Percentiles rank a stretch among this genome's conserved stretches.
Evolutionary conservation across 2,888 invertebrate species (phyloP).

Genomic region (Andricus curvator): DNA sequence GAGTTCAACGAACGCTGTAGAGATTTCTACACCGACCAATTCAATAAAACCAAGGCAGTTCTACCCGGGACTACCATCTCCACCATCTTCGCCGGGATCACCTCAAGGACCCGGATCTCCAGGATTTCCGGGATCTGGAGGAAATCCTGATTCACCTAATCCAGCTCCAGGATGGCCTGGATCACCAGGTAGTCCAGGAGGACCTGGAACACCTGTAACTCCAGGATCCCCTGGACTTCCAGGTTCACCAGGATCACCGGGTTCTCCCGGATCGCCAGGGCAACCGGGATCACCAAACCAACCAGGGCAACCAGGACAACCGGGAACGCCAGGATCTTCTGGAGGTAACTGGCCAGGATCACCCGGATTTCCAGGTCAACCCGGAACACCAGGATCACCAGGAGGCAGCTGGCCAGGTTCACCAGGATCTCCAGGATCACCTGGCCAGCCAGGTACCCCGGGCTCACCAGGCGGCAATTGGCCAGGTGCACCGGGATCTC

Average conservation of each 20-base stretch:
- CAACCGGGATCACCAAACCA: slow-evolving; percentile 62
- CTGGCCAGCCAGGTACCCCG: slow-evolving; percentile 31
- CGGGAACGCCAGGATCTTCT: slow-evolving; percentile 63
- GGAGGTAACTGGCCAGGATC: slow-evolving; percentile 48
- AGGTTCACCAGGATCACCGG: slow-evolving; percentile 44
- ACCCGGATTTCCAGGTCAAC: slow-evolving; percentile 42
- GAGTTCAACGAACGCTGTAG: slow-evolving; percentile 46
- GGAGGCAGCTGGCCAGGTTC: neutral
- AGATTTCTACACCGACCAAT: slow-evolving; percentile 43
- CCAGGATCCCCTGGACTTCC: slow-evolving; percentile 53
- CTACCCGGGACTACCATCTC: slow-evolving; percentile 76
- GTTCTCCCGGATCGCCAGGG: slow-evolving; percentile 56
- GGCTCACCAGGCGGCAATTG: slow-evolving; percentile 42
- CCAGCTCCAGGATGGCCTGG: slow-evolving; percentile 63
- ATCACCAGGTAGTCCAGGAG: slow-evolving; percentile 58
- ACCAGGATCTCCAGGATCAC: too few species aligned
- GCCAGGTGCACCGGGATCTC: slow-evolving; percentile 49
- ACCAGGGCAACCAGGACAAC: slow-evolving; percentile 46
- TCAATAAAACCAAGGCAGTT: slow-evolving; percentile 50
- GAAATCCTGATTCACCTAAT: slow-evolving; percentile 48
- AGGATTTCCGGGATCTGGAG: slow-evolving; percentile 51
- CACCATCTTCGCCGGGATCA: slow-evolving; percentile 70
- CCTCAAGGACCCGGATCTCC: slow-evolving; percentile 46
- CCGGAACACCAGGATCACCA: slow-evolving; percentile 47
- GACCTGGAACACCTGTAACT: slow-evolving; percentile 41